Conservation (phyloP, 2,797 vertebrate genomes). For the Semaprochilodus insignis region DNA sequence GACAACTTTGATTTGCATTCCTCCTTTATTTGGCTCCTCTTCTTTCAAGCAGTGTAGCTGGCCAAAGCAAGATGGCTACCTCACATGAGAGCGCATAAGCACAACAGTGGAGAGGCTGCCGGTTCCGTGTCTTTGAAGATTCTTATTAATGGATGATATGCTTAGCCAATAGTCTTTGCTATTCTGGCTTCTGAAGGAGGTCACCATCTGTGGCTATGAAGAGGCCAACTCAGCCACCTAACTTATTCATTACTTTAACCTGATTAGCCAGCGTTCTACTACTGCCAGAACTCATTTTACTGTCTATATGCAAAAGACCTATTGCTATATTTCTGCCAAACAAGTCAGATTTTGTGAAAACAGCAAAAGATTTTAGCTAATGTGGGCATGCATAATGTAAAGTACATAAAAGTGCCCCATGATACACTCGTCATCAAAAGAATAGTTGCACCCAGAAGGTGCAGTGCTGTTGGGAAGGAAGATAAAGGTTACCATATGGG, state of each 20-base stretch:
- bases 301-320: not conserved
- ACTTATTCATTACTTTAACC: conserved; percentile 68
- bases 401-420: not conserved
- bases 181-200: conserved; percentile 51
- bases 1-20: conserved; percentile 48
- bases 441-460: too few relatives aligned
- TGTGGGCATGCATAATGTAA: not conserved
- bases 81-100: conserved; percentile 11
- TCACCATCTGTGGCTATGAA: conserved; percentile 73
- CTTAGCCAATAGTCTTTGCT: conserved; percentile 49
- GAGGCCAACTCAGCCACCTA: conserved; percentile 65
- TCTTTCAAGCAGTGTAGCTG: conserved; percentile 26
- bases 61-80: conserved; percentile 46
- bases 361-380: not conserved
- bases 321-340: not conserved
- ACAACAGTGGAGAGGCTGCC: conserved; percentile 11
- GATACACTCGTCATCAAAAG: too few relatives aligned
- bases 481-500: too few relatives aligned
- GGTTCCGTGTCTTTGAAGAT: conserved; percentile 24
- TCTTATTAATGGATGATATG: conserved; percentile 46
- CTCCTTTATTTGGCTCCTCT: conserved; percentile 41
- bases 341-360: not conserved
- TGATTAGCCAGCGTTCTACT: conserved; percentile 56
- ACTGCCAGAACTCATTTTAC: conserved; percentile 45
- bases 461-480: too few relatives aligned